Conservation (phyloP, 2,113 vertebrate species). For the Octodon degus region DNA sequence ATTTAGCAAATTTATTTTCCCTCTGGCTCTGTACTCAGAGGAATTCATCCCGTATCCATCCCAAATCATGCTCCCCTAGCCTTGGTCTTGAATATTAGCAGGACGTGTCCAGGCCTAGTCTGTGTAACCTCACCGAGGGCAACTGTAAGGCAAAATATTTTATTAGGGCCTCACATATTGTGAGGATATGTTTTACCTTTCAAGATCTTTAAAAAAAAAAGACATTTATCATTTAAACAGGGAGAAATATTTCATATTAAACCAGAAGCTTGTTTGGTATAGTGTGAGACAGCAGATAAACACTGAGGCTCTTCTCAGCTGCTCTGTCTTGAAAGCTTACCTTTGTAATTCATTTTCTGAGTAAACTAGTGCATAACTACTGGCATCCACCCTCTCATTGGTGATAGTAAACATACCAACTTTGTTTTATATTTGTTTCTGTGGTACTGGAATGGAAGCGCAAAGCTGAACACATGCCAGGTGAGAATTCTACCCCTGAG, state of each 20-base stretch:
- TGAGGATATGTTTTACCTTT: neutral
- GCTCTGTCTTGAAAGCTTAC: neutral
- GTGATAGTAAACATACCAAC: neutral
- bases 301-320: neutral
- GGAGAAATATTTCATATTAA: neutral
- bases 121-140: neutral
- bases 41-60: too few species aligned
- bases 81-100: neutral
- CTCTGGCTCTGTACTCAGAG: neutral
- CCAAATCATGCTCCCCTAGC: neutral
- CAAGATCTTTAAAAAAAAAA: neutral
- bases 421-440: neutral
- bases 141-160: neutral
- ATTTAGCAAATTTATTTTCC: neutral
- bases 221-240: neutral
- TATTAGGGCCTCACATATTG: neutral
- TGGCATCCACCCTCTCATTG: neutral
- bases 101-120: too few species aligned
- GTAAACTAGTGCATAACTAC: rapidly evolving
- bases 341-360: too few species aligned
- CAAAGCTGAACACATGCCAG: neutral
- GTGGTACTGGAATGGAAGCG: neutral
- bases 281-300: rapidly evolving
- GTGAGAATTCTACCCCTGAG: neutral
- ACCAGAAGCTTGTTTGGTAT: neutral